Base-by-base conservation (phyloP, 2,113 vertebrate species). In the Nothobranchius kuhntae region DNA sequence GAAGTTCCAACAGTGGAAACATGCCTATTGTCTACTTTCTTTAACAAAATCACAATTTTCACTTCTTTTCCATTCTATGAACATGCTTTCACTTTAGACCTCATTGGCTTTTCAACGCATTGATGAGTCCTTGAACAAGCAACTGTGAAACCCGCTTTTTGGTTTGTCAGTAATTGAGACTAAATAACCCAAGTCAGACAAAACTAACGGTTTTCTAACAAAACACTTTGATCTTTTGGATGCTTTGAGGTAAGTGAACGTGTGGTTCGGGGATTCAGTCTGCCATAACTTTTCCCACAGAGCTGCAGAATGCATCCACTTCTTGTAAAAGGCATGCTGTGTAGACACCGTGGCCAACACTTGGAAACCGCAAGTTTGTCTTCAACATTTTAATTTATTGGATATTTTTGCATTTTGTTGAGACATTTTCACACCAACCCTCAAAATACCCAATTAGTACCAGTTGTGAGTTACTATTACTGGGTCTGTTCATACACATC, bases 201-300 rank as follows among this genome's bases (percentile, higher is more conserved):
- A 90, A 90, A 84, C 79, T 86, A 93, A 90, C 85, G 26, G 13
- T 77, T 75, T 76, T 64, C 71, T 48, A 76, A 75, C 70, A 81
- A 60, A 64, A 75, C 70, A 72, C 74, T 63, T 73, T 89, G 87
- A 84, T 80, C 89, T 81, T 85, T 80, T 85, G 90, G 93, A 85
- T 91, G 81, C 88, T 76, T 26, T 44, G 89, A 99, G 97, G 97
- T 99, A 96, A 98, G 97, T 98, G 94, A 90, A 71, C 82, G 78
- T 90, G 90, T 92, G 93, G 92, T 91, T 90, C 80, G 92, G 70
- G 93, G 90, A 91, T 90, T 94, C 94, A 96, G 92, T 94, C 94
- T 94, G 94, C 80, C 81, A 11, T 30, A 65, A 55, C 48, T 21
- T 58, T 35, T 48, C 40, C 47, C 26, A 54, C 71, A 73, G 24